A percentile compares a stretch with the other conserved stretches of the same genome.
Evolutionary conservation across 2,888 invertebrate genomes (phyloP).

Genomic region (Osedax fenrisi): DNA sequence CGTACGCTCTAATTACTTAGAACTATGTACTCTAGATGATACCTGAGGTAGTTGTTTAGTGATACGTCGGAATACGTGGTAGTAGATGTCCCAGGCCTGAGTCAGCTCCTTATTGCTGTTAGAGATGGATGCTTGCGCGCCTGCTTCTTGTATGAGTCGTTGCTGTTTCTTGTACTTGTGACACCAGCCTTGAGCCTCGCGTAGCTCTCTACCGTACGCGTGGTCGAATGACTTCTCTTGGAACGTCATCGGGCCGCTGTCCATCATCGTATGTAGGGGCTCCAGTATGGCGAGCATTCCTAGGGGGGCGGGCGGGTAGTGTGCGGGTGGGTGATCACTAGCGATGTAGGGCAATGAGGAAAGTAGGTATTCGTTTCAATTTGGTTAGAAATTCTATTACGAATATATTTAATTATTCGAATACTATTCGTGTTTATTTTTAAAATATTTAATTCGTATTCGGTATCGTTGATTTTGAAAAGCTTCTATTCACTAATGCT

Average conservation of each 20-base stretch:
- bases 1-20: too few species aligned
- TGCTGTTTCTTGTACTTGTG: constrained; percentile 66
- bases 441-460: too few species aligned
- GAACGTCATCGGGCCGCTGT: constrained; percentile 80
- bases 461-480: too few species aligned
- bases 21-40: too few species aligned
- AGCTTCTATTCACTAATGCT: too few species aligned
- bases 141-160: background rate
- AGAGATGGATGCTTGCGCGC: constrained; percentile 53
- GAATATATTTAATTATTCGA: too few species aligned
- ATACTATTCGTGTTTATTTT: too few species aligned
- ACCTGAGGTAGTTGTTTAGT: constrained; percentile 74
- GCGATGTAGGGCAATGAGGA: too few species aligned
- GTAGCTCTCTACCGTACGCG: constrained; percentile 84
- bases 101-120: constrained; percentile 79
- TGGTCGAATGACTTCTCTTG: constrained; percentile 91
- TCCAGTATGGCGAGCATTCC: constrained; percentile 88
- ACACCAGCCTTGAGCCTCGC: constrained; percentile 90
- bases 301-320: too few species aligned
- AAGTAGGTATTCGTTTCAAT: too few species aligned
- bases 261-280: constrained; percentile 83
- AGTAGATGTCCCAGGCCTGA: constrained; percentile 98
- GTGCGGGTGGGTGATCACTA: too few species aligned
- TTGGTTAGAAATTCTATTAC: too few species aligned
- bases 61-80: constrained; percentile 90